These are phyloP conservation scores for Actinia equina DNA, from an alignment of 64 coral and sea anemone genomes.

Conservation along the genomic window DNA sequence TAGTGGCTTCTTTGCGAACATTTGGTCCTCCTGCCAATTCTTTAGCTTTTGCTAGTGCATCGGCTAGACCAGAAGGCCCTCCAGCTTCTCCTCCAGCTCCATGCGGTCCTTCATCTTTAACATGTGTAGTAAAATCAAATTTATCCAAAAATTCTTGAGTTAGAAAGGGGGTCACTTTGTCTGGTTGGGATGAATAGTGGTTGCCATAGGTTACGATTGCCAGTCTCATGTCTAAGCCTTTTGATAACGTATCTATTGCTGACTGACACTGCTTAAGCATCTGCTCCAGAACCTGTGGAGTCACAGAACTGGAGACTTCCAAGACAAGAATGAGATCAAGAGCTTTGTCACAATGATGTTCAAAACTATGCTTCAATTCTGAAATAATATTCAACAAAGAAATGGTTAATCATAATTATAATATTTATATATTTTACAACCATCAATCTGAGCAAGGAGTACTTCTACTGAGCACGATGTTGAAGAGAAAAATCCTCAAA, in stretches of 20 bases:
- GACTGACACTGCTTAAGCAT: not conserved
- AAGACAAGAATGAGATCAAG: not conserved
- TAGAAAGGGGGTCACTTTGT: too few relatives aligned
- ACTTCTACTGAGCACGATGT: too few relatives aligned
- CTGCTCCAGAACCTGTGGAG: not conserved
- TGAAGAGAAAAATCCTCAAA: too few relatives aligned
- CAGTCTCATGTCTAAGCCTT: not conserved
- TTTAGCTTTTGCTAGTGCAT: not conserved
- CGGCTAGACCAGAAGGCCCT: not conserved
- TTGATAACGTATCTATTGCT: not conserved
- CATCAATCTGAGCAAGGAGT: too few relatives aligned
- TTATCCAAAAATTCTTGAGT: not conserved
- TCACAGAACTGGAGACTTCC: not conserved
- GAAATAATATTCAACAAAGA: not conserved
- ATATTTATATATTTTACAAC: too few relatives aligned
- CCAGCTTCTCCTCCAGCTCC: not conserved
- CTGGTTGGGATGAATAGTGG: not conserved
- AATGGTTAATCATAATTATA: not conserved
- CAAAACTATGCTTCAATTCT: not conserved
- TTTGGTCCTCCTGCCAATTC: not conserved
- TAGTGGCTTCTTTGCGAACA: not conserved
- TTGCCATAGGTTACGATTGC: not conserved
- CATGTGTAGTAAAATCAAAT: not conserved
- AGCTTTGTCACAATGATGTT: not conserved
- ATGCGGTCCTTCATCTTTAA: not conserved